Conservation (phyloP, 2,797 vertebrate genomes). For the Eospalax fontanierii region DNA sequence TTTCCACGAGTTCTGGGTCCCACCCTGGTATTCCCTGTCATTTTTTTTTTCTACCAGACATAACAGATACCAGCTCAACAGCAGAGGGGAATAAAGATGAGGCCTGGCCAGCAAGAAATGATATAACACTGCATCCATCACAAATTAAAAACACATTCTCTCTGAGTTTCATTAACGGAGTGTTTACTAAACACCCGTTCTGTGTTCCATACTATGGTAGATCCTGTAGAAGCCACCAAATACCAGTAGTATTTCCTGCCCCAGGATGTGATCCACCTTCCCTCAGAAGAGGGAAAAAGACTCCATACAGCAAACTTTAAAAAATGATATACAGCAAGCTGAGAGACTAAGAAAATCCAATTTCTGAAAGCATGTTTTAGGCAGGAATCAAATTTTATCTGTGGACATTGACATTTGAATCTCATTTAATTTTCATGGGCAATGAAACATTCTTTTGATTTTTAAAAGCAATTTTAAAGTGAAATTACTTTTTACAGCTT, state of each 20-base stretch:
- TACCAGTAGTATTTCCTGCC: background rate
- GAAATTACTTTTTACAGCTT: background rate
- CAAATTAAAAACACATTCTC: conserved; percentile 80
- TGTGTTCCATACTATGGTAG: background rate
- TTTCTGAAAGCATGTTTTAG: conserved; percentile 1
- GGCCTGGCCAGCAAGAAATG: conserved; percentile 69
- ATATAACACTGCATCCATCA: conserved; percentile 58
- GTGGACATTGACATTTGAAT: conserved; percentile 37
- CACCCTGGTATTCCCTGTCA: conserved; percentile 85
- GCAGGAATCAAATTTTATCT: conserved; percentile 53
- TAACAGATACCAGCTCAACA: conserved; percentile 84
- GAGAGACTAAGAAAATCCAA: conserved; percentile 29
- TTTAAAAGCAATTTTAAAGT: conserved; percentile 30
- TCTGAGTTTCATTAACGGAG: conserved; percentile 35
- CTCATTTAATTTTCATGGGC: conserved; percentile 18
- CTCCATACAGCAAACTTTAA: background rate
- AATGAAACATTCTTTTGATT: background rate
- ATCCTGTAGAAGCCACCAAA: conserved; percentile 16
- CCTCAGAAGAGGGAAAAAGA: conserved; percentile 11
- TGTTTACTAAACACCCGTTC: conserved; percentile 52
- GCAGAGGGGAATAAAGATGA: conserved; percentile 74
- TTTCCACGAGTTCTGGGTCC: conserved; percentile 81
- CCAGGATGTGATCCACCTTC: background rate
- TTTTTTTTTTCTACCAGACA: conserved; percentile 82
- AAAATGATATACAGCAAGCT: background rate